These are phyloP conservation scores for Andrena hattorfiana DNA, from an alignment of 2,888 invertebrate species.

Conservation along the genomic window DNA sequence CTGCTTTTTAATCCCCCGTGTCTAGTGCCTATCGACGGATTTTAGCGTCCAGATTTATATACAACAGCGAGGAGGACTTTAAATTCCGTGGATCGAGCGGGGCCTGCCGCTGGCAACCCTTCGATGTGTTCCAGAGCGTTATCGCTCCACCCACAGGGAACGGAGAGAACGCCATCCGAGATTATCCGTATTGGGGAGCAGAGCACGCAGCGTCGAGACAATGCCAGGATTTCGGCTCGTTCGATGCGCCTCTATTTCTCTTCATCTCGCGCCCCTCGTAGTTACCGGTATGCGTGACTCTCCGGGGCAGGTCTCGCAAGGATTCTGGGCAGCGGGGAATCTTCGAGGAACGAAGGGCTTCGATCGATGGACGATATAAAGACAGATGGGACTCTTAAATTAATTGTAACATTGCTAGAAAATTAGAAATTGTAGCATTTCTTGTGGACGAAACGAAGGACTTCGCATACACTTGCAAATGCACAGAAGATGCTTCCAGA, in stretches of 20 bases:
- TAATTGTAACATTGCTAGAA: neutral
- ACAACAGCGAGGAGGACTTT: constrained; percentile 37
- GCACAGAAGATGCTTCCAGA: too few species aligned
- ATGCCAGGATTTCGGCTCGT: constrained; percentile 70
- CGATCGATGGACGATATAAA: constrained; percentile 13
- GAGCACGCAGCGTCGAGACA: constrained; percentile 67
- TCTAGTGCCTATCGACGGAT: constrained; percentile 49
- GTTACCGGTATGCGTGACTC: constrained; percentile 46
- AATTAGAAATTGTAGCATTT: too few species aligned
- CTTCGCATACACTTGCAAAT: too few species aligned
- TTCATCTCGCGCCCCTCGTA: constrained; percentile 5
- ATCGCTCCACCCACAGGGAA: constrained; percentile 64
- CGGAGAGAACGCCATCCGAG: constrained; percentile 53
- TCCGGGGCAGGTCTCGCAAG: constrained; percentile 28
- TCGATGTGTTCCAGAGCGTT: constrained; percentile 61
- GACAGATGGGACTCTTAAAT: neutral
- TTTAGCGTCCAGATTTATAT: constrained; percentile 48
- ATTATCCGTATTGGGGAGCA: constrained; percentile 67
- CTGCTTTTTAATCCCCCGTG: constrained; percentile 59
- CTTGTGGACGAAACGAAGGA: too few species aligned
- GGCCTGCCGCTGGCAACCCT: constrained; percentile 53
- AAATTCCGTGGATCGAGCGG: constrained; percentile 64
- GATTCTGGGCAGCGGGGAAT: constrained; percentile 5
- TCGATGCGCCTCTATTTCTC: constrained; percentile 48
- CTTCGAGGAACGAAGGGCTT: constrained; percentile 1